These are phyloP conservation scores for Clarias magur DNA, from an alignment of 2,113 vertebrate species.

Conservation along the genomic window DNA sequence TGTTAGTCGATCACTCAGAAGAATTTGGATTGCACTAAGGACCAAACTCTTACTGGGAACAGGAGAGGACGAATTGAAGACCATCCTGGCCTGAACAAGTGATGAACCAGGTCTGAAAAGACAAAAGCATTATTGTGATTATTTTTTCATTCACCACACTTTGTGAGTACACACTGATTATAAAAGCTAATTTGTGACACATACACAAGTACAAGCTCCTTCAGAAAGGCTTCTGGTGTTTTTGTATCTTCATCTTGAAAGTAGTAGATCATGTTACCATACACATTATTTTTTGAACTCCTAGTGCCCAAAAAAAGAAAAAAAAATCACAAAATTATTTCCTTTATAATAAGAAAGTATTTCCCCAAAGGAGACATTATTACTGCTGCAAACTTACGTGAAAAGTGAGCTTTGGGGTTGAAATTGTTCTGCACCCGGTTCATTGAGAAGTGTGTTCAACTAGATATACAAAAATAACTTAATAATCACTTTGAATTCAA, in stretches of 20 bases:
- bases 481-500: no score
- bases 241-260: conserved; percentile 2
- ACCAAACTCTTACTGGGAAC: conserved; percentile 22
- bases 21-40: background rate
- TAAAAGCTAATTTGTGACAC: background rate
- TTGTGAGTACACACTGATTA: background rate
- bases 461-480: no score
- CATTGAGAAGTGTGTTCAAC: background rate
- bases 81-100: conserved; percentile 5
- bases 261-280: background rate
- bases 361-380: background rate
- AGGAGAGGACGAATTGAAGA: background rate
- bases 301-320: background rate
- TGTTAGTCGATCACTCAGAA: background rate
- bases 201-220: background rate
- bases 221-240: background rate
- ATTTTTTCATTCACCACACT: background rate
- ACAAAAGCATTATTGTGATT: background rate
- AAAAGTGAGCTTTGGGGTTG: background rate
- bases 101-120: conserved; percentile 15
- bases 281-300: background rate
- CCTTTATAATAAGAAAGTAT: no score
- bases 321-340: no score
- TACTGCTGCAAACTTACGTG: background rate
- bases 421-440: background rate